These are phyloP conservation scores for Characodon lateralis DNA, from an alignment of 2,797 vertebrate species.

Conservation along the genomic window DNA sequence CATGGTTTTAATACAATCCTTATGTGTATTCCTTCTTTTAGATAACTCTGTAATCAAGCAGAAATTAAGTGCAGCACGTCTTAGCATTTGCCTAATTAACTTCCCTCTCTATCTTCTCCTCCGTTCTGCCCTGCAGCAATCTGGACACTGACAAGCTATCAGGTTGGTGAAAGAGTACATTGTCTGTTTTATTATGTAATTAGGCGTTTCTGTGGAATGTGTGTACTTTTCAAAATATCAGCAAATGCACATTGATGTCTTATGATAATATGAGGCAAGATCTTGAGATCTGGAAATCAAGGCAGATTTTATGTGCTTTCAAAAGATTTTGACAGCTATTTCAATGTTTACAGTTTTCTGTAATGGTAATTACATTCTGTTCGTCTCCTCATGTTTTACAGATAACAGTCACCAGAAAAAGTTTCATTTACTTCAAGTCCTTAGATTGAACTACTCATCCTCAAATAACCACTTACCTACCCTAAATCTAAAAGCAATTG, in stretches of 20 bases:
- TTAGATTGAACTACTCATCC: neutral
- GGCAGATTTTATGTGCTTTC: neutral
- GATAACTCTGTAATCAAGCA: conserved; percentile 8
- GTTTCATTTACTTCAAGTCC: neutral
- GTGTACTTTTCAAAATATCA: neutral
- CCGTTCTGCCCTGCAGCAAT: conserved; percentile 80
- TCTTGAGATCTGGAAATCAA: neutral
- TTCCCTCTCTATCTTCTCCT: conserved; percentile 41
- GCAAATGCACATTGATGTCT: neutral
- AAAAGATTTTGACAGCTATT: neutral
- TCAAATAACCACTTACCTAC: neutral
- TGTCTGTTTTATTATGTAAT: conserved; percentile 28
- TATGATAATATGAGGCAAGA: neutral
- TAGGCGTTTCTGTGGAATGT: conserved; percentile 27
- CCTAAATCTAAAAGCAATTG: conserved; percentile 7
- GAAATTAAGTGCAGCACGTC: conserved; percentile 32
- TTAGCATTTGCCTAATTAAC: conserved; percentile 48
- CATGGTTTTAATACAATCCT: neutral
- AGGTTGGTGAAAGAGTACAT: conserved; percentile 79
- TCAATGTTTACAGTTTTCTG: neutral
- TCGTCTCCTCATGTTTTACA: conserved; percentile 7
- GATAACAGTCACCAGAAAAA: neutral
- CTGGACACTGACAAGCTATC: conserved; percentile 92
- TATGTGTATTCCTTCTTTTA: neutral
- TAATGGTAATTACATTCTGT: neutral